These are phyloP conservation scores for Thaleichthys pacificus DNA, from an alignment of 2,797 vertebrate species.

Conservation along the genomic window DNA sequence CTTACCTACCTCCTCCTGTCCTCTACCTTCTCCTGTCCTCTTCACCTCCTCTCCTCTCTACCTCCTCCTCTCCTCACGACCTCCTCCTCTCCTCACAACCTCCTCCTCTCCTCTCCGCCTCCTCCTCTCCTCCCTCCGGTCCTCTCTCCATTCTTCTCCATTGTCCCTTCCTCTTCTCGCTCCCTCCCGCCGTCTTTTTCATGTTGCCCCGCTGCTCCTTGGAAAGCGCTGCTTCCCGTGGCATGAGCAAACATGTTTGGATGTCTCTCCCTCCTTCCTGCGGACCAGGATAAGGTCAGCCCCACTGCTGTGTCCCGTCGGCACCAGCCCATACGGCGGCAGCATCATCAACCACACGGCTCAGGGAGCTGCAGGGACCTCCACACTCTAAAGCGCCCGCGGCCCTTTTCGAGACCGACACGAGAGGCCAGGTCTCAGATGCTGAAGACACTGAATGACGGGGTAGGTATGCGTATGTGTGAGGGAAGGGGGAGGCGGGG, in stretches of 20 bases:
- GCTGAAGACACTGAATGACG: conserved; percentile 44
- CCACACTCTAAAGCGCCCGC: too few relatives aligned
- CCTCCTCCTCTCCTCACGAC: not conserved
- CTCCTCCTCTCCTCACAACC: not conserved
- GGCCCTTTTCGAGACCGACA: too few relatives aligned
- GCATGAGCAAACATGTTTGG: conserved; percentile 73
- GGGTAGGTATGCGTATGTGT: conserved; percentile 21
- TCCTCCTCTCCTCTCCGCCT: not conserved
- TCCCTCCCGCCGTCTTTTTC: conserved; percentile 51
- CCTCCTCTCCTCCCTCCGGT: conserved; percentile 46
- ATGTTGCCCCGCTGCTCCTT: conserved; percentile 55
- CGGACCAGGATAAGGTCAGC: conserved; percentile 44
- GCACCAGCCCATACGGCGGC: conserved; percentile 39
- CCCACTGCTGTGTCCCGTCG: conserved; percentile 33
- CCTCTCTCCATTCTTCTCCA: conserved; percentile 29
- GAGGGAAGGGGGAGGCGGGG: conserved; percentile 66
- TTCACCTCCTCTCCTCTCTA: not conserved
- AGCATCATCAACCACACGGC: conserved; percentile 14
- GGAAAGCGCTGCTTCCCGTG: conserved; percentile 64
- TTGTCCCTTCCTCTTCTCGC: conserved; percentile 23
- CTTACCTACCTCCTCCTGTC: conserved; percentile 48
- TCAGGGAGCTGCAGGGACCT: too few relatives aligned
- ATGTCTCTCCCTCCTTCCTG: conserved; percentile 52
- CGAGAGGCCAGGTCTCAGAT: conserved; percentile 40
- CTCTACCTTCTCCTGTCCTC: not conserved